Base-by-base conservation (phyloP, 1,140 invertebrate species). In the Caenorhabditis inopinata region DNA sequence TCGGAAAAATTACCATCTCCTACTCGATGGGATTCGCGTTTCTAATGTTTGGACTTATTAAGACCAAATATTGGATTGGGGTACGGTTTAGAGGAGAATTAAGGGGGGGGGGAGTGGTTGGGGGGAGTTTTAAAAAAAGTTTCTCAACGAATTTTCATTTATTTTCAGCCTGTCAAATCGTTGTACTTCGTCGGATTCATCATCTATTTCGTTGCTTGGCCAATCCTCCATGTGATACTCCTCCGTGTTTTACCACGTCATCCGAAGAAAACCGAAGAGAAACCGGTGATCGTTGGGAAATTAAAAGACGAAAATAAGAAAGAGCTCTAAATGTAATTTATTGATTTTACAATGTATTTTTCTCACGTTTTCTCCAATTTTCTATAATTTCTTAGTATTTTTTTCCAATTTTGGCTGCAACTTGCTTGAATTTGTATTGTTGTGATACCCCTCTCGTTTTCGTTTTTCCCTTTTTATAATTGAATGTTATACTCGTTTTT, bases 1-100 rank as follows among this genome's bases (percentile, higher is more conserved):
- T 88, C 51, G 87, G 47, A 48, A 48, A 48, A 48, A 12, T 48
- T 18, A 18, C 47, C 16, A 48, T 48, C 18, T 5, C n/a, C 47
- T 85, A 82, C 29, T 87, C 87, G 16, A 88, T 88, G 87, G 87
- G 80, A 16, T 88, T 87, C 76, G 87, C 58, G 1, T 88, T 88
- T 83, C 76, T 88, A 11, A 86, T 85, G 14, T 89, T 88, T 79
- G 87, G 87, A 58, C 74, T 88, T 7, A 82, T 88, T 42, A 88
- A 88, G 78, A 88, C 87, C 23, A 86, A 88, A 51, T 79, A 85
- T 53, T 88, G 87, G 87, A 85, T 86, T 79, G 76, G 45, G 76
- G 86, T 88, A 29, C 51, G 84, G 78, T n/a, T n/a, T n/a, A n/a
- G 38, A 42, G 14, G 14, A 42, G 38, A 5, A 5, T 42, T 42